Evolutionary conservation across 2,888 invertebrate genomes (phyloP).

Genomic region (Lithophane socia): DNA sequence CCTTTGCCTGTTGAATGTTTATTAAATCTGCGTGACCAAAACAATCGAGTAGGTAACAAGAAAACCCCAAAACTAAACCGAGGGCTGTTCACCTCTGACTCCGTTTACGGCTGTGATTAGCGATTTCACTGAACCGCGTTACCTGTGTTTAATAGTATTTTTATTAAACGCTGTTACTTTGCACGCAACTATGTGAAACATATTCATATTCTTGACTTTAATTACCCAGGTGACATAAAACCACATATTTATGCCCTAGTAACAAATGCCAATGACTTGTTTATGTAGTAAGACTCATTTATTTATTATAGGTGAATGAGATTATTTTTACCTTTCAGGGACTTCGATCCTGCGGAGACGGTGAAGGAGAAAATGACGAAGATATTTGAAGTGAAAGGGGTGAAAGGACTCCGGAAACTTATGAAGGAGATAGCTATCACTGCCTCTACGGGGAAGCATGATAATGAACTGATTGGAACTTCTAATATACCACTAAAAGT

Average conservation of each 20-base stretch:
- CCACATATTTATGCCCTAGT: conserved; percentile 57
- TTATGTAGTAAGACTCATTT: conserved; percentile 6
- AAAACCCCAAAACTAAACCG: conserved; percentile 32
- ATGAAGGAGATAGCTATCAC: conserved; percentile 98
- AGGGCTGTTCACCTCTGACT: conserved; percentile 48
- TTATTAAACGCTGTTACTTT: conserved; percentile 40
- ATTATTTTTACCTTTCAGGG: conserved; percentile 88
- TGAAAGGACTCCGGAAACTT: conserved; percentile 95
- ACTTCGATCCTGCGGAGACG: conserved; percentile 97
- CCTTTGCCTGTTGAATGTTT: conserved; percentile 46
- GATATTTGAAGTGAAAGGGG: conserved; percentile 96
- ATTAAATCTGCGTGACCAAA: conserved; percentile 64
- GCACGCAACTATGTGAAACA: conserved; percentile 44
- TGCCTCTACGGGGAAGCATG: conserved; percentile 97
- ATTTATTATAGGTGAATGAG: conserved; percentile 3
- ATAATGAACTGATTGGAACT: conserved; percentile 98
- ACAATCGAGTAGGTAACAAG: conserved; percentile 46
- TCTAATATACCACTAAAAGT: conserved; percentile 96
- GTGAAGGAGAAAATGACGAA: conserved; percentile 96
- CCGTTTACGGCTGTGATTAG: conserved; percentile 41
- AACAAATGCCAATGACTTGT: conserved; percentile 55
- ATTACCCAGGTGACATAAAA: conserved; percentile 62
- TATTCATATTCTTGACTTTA: conserved; percentile 42
- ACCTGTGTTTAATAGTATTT: conserved; percentile 43
- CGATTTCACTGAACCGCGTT: conserved; percentile 38